phyloP scores from a whole-genome alignment of 1,140 invertebrate genomes.

The Drosophila oshimai region DNA sequence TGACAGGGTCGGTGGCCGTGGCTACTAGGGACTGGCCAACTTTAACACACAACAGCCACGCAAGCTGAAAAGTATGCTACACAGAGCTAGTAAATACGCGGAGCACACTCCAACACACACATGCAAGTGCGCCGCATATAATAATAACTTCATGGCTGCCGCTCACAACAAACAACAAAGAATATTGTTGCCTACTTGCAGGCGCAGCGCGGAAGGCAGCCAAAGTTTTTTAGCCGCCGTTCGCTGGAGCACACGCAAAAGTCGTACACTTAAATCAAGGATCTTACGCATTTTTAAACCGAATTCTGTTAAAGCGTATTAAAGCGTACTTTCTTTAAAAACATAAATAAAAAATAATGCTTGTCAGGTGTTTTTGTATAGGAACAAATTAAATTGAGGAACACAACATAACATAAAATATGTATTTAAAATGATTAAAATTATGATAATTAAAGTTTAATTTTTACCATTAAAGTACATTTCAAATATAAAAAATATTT shows the following conservation, averaged over 20 bases:
- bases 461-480: too few species aligned
- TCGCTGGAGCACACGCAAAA: constrained; percentile 30
- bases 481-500: too few species aligned
- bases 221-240: constrained; percentile 53
- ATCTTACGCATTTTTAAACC: background rate
- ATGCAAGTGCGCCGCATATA: constrained; percentile 51
- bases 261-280: constrained; percentile 13
- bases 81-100: constrained; percentile 61
- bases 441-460: too few species aligned
- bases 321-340: too few species aligned
- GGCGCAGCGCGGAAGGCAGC: constrained; percentile 49
- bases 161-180: constrained; percentile 60
- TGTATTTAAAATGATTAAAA: too few species aligned
- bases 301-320: too few species aligned
- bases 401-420: too few species aligned
- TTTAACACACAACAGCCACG: constrained; percentile 77
- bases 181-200: constrained; percentile 73
- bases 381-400: too few species aligned
- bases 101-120: constrained; percentile 17
- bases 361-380: too few species aligned
- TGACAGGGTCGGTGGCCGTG: constrained; percentile 44
- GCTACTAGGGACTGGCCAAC: constrained; percentile 37
- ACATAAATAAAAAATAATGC: too few species aligned
- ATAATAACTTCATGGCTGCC: constrained; percentile 65
- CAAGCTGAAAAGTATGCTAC: constrained; percentile 67